Conservation (phyloP, 2,888 invertebrate genomes). For the Phyto melanocephala region DNA sequence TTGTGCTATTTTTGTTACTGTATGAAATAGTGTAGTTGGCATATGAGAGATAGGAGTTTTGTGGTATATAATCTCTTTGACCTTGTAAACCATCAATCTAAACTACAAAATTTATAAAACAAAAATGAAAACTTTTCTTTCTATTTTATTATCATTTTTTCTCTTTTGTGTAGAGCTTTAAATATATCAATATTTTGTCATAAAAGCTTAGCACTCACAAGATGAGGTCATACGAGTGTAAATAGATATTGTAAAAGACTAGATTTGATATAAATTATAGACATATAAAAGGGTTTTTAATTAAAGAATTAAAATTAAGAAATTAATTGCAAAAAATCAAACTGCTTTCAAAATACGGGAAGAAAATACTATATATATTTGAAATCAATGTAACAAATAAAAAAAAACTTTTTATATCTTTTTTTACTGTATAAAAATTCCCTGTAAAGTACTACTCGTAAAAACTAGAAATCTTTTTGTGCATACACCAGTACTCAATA, state of each 20-base stretch:
- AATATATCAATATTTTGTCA: slow-evolving; percentile 46
- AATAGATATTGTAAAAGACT: too few species aligned
- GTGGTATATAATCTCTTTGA: slow-evolving; percentile 46
- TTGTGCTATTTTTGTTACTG: slow-evolving; percentile 3
- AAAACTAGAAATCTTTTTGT: background rate
- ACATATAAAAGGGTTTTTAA: too few species aligned
- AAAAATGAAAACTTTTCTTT: slow-evolving; percentile 34
- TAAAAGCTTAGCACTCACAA: slow-evolving; percentile 39
- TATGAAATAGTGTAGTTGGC: background rate
- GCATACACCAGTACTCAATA: background rate
- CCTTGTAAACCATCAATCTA: slow-evolving; percentile 54
- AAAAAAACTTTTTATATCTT: background rate
- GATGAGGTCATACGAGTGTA: background rate
- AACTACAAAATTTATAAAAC: slow-evolving; percentile 40
- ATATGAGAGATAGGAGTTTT: slow-evolving; percentile 30
- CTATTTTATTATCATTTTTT: background rate
- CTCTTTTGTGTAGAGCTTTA: slow-evolving; percentile 36
- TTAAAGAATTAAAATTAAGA: too few species aligned
- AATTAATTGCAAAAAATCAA: too few species aligned
- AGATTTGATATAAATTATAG: too few species aligned
- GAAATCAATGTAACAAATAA: too few species aligned
- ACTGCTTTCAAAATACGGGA: too few species aligned
- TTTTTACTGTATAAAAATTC: too few species aligned
- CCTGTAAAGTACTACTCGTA: background rate
- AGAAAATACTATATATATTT: too few species aligned